phyloP scores from a whole-genome alignment of 2,797 vertebrate species.

The Poecilia wingei region DNA sequence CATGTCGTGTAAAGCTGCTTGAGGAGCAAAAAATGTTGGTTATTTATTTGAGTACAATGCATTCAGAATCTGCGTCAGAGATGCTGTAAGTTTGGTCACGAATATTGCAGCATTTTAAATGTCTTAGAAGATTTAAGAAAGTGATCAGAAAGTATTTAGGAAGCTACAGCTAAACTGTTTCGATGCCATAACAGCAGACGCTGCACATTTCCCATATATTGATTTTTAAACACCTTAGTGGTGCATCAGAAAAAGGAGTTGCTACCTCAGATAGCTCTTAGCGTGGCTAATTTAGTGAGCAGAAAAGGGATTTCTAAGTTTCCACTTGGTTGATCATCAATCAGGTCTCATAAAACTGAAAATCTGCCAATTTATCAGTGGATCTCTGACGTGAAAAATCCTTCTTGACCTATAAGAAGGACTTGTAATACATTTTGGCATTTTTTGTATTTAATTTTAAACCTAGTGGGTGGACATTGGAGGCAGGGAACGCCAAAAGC shows the following conservation, averaged over 20 bases:
- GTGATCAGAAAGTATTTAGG: background rate
- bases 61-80: background rate
- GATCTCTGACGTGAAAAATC: background rate
- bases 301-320: background rate
- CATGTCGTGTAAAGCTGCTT: background rate
- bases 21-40: background rate
- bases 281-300: background rate
- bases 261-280: background rate
- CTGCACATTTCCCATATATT: too few species aligned
- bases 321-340: background rate
- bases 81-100: background rate
- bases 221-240: background rate
- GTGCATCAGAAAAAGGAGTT: background rate
- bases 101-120: background rate
- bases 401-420: background rate
- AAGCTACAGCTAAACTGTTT: background rate
- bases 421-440: background rate
- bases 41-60: background rate
- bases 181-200: too few species aligned
- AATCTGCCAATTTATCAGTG: conserved; percentile 2
- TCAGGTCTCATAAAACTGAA: background rate
- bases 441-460: background rate
- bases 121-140: background rate
- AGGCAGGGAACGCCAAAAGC: conserved; percentile 65
- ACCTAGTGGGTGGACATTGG: conserved; percentile 91